Evolutionary conservation across 2,113 vertebrate species (phyloP), one percentile per base, ranked within the genome.

Genomic region (Papio anubis): DNA sequence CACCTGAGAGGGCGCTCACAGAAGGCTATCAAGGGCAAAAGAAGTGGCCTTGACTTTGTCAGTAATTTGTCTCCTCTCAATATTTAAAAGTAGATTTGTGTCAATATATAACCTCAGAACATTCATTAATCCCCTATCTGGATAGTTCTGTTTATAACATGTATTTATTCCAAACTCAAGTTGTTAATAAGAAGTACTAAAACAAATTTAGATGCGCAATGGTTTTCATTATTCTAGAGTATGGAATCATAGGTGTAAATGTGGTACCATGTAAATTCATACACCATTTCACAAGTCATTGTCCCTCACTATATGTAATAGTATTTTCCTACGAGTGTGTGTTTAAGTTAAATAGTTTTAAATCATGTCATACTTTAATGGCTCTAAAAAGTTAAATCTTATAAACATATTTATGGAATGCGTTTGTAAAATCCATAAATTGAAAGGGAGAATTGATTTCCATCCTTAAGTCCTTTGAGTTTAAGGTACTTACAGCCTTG

Each of bases 361-460:
- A 93, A 85, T 79, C 64, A 79, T 94, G 73, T 64, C 61, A 13
- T 64, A 64, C 61, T 14, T 64, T 64, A 35, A 79, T 86, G 73
- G 27, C 45, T 81, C n/a, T 95, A 95, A 79, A 48, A 90, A 73
- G 25, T 66, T 45, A 45, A 64, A 64, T 64, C 61, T 64, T 64
- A 32, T 30, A 89, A 95, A 89, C 21, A 17, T 68, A 16, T 91
- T 92, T 81, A 17, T 64, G 66, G 57, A 55, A 8, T 38, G 4
- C 55, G 3, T 91, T 93, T 78, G 27, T 93, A 81, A 97, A 88
- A 93, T 81, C 50, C 85, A 27, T 82, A 38, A 86, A 61, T 25
- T 86, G 79, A 40, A 72, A 73, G 55, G 52, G 38, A 87, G 81
- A 43, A 11, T 76, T 93, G n/a, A 90, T 94, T 94, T 96, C 35